Base-by-base conservation (phyloP, 2,797 vertebrate species). In the Allobates femoralis region DNA sequence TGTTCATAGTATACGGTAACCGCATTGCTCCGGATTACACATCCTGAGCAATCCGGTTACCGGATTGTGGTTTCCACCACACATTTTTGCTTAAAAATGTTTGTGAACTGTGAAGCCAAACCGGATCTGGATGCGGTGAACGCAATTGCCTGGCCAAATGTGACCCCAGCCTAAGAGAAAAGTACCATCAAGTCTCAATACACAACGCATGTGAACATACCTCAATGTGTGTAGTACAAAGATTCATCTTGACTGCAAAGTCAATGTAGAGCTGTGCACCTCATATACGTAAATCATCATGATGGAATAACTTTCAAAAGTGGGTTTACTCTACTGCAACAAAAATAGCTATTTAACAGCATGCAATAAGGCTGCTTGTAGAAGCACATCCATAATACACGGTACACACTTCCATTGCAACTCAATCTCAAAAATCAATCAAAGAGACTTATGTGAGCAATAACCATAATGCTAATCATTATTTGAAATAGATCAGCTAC, bases 401-500 rank as follows among this genome's bases (percentile, higher is more conserved):
- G 3, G 58, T 76, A 75, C 41, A 58, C 23, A 82, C 34, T 69
- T 41, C 62, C 50, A 78, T 41, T 83, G 73, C 80, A 83, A 82
- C 73, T 82, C 85, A 86, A 69, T 82, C 79, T 77, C n/a, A 69
- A 82, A 86, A 83, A 86, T 86, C 85, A 86, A 83, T 86, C 73
- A 81, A 14, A 11, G 60, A 86, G 79, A 82, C 81, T 82, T 86
- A 83, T 67, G 62, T 58, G 80, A 26, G 85, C 67, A 86, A 86
- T 86, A 82, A 82, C 75, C 62, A 77, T 75, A 83, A 82, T 67
- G 69, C 85, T 86, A 71, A 82, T 76, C 79, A 83, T 86, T 82
- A 86, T 82, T 69, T 78, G 79, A 69, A 86, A 86, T 77, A 77
- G 85, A 66, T 81, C 80, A 56, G 73, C 73, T 46, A 69, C 80